A percentile compares a stretch with the other conserved stretches of the same genome.
These are phyloP conservation scores for Zonotrichia leucophrys DNA, from an alignment of 2,113 vertebrate species.

Conservation along the genomic window DNA sequence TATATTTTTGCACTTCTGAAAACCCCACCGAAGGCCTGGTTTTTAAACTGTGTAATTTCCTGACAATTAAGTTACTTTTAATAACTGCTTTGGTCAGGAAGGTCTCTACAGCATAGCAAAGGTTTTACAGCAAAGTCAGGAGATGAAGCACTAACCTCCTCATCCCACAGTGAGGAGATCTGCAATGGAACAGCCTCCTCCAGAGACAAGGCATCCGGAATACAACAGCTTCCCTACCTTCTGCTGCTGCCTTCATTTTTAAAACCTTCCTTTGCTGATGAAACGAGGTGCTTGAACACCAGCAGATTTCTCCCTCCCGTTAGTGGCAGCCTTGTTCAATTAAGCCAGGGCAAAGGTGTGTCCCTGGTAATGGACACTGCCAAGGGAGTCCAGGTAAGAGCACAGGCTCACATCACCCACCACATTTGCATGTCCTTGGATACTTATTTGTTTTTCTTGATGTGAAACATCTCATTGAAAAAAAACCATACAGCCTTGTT, in stretches of 20 bases:
- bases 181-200: background rate
- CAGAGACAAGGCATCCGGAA: background rate
- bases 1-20: background rate
- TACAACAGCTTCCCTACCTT: background rate
- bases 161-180: background rate
- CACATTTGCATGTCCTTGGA: background rate
- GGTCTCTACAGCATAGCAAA: background rate
- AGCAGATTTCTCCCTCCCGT: background rate
- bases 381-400: background rate
- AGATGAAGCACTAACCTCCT: background rate
- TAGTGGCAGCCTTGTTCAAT: accelerated
- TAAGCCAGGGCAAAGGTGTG: accelerated
- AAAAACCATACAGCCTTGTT: background rate
- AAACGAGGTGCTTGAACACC: background rate
- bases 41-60: background rate
- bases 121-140: background rate
- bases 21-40: background rate
- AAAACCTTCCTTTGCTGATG: background rate
- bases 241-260: background rate
- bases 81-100: background rate
- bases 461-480: background rate
- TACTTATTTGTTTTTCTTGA: background rate
- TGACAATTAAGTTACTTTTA: background rate
- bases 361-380: background rate
- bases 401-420: background rate